phyloP scores from a whole-genome alignment of 1,140 invertebrate genomes.

The Leptopilina clavipes region DNA sequence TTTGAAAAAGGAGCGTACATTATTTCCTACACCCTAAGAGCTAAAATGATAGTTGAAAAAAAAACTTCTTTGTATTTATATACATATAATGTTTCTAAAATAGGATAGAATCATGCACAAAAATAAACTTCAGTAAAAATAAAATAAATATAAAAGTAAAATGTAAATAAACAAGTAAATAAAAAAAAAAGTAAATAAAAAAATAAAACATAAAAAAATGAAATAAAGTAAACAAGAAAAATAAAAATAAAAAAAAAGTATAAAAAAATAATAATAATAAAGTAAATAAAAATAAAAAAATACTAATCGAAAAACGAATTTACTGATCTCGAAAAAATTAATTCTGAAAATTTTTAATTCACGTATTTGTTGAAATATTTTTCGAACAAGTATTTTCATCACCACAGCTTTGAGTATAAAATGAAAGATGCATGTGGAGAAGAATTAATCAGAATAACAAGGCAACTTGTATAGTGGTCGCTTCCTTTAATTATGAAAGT shows the following conservation, averaged over 20 bases:
- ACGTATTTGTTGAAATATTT: too few species aligned
- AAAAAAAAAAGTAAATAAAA: too few species aligned
- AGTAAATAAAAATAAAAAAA: too few species aligned
- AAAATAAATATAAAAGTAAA: not conserved
- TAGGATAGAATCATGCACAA: not conserved
- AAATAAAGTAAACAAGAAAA: too few species aligned
- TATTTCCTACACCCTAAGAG: not conserved
- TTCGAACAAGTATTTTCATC: not conserved
- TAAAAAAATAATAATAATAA: too few species aligned
- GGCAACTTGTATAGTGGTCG: conserved; percentile 1
- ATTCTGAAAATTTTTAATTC: too few species aligned
- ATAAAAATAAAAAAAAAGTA: too few species aligned
- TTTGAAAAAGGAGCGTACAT: conserved; percentile 7
- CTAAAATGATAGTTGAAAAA: not conserved
- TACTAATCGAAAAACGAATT: too few species aligned
- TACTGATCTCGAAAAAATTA: too few species aligned
- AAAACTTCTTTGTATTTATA: not conserved
- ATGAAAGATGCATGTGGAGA: not conserved
- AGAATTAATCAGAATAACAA: conserved; percentile 23
- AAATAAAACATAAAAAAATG: too few species aligned
- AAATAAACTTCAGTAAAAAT: not conserved
- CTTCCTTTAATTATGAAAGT: conserved; percentile 30
- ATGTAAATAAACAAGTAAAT: not conserved
- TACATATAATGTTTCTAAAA: not conserved
- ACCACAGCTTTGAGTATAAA: not conserved